Conservation (phyloP, 2,113 vertebrate genomes). For the Chascanopsetta lugubris region DNA sequence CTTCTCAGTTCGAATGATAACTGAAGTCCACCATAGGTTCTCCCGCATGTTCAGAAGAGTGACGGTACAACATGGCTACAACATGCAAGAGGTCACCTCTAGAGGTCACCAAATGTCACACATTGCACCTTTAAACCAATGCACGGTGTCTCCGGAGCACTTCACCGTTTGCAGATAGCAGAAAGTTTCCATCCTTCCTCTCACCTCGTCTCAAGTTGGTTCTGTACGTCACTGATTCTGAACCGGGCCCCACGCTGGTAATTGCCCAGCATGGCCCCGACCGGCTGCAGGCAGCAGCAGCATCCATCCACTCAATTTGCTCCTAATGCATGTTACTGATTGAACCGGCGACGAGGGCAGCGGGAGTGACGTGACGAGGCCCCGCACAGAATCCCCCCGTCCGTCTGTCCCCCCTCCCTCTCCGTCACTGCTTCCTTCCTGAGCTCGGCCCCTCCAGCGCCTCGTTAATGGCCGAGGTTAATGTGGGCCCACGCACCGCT, state of each 20-base stretch:
- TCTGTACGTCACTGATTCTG: conserved; percentile 46
- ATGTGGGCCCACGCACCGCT: conserved; percentile 51
- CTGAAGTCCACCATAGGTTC: too few species aligned
- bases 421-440: conserved; percentile 57
- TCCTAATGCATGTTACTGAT: conserved; percentile 71
- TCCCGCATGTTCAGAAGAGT: too few species aligned
- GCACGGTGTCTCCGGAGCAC: too few species aligned
- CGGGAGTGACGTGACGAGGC: conserved; percentile 54
- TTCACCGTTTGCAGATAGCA: conserved; percentile 2
- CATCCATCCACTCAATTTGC: conserved; percentile 73
- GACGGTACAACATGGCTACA: too few species aligned
- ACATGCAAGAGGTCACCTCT: too few species aligned
- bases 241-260: conserved; percentile 50
- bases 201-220: conserved; percentile 18
- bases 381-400: conserved; percentile 46
- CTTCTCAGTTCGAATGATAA: too few species aligned
- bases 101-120: too few species aligned
- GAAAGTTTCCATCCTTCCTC: conserved; percentile 12
- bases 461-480: conserved; percentile 65
- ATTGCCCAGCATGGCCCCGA: conserved; percentile 54
- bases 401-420: conserved; percentile 11
- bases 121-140: too few species aligned
- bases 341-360: conserved; percentile 61
- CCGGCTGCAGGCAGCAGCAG: conserved; percentile 65
- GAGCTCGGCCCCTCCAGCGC: conserved; percentile 55